These are phyloP conservation scores for Tachina fera DNA, from an alignment of 2,888 invertebrate species.

Conservation along the genomic window DNA sequence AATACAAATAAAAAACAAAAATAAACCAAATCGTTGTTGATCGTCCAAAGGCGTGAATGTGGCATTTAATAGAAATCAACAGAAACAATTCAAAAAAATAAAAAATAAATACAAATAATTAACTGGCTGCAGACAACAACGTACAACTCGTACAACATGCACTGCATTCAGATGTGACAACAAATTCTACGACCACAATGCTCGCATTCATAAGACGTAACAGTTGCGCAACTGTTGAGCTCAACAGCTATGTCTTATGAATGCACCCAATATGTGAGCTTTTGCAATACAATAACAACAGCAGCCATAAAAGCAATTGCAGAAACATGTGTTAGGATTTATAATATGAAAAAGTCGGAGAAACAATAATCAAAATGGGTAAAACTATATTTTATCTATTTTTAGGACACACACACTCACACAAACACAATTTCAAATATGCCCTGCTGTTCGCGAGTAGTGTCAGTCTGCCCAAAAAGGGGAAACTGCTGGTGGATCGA, in stretches of 20 bases:
- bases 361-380: slow-evolving; percentile 23
- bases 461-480: background rate
- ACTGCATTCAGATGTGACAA: slow-evolving; percentile 62
- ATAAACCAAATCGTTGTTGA: slow-evolving; percentile 31
- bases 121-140: slow-evolving; percentile 37
- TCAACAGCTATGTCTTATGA: too few relatives aligned
- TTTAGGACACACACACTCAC: slow-evolving; percentile 37
- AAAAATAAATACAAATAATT: slow-evolving; percentile 6
- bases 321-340: slow-evolving; percentile 68
- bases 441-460: slow-evolving; percentile 1
- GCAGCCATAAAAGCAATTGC: slow-evolving; percentile 43
- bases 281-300: slow-evolving; percentile 47
- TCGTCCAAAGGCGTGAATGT: slow-evolving; percentile 62
- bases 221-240: too few relatives aligned
- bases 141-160: slow-evolving; percentile 39
- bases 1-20: background rate
- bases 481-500: too few relatives aligned
- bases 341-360: slow-evolving; percentile 21
- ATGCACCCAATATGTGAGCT: slow-evolving; percentile 28
- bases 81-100: slow-evolving; percentile 24
- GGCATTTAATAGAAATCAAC: slow-evolving; percentile 56
- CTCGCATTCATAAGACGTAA: too few relatives aligned
- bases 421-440: slow-evolving; percentile 9
- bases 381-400: slow-evolving; percentile 18
- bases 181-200: slow-evolving; percentile 51